Conservation (phyloP, 2,888 invertebrate genomes). For the Galeopsomyia nigrocyanea region DNA sequence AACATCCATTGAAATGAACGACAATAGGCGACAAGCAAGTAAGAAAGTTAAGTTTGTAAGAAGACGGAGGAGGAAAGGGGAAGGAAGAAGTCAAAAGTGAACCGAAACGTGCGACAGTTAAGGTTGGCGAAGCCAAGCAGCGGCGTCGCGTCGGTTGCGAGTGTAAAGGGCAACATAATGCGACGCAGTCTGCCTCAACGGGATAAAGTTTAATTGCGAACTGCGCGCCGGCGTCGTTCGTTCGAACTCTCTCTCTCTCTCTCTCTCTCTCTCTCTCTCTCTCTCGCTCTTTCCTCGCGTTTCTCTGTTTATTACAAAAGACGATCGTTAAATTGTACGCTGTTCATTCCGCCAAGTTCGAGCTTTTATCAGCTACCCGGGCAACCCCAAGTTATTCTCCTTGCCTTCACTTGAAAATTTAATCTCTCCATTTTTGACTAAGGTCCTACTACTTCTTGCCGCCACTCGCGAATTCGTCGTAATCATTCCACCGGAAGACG, state of each 20-base stretch:
- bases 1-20: too few species aligned
- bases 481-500: too few species aligned
- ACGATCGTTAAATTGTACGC: conserved; percentile 40
- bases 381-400: conserved; percentile 24
- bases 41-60: too few species aligned
- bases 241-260: conserved; percentile 21
- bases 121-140: background rate
- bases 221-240: background rate
- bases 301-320: conserved; percentile 44
- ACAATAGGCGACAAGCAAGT: too few species aligned
- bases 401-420: background rate
- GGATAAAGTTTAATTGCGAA: conserved; percentile 47
- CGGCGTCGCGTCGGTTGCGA: background rate
- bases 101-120: conserved; percentile 12
- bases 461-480: too few species aligned
- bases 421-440: conserved; percentile 12
- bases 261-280: conserved; percentile 5
- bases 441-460: too few species aligned
- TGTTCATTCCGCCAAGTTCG: conserved; percentile 12
- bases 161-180: conserved; percentile 39
- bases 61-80: background rate
- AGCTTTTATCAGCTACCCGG: conserved; percentile 32
- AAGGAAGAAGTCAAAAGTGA: conserved; percentile 24
- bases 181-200: conserved; percentile 20
- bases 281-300: background rate